Evolutionary conservation across 2,113 vertebrate species (phyloP), one percentile per base, ranked within the genome.

Genomic region (Canis aureus): DNA sequence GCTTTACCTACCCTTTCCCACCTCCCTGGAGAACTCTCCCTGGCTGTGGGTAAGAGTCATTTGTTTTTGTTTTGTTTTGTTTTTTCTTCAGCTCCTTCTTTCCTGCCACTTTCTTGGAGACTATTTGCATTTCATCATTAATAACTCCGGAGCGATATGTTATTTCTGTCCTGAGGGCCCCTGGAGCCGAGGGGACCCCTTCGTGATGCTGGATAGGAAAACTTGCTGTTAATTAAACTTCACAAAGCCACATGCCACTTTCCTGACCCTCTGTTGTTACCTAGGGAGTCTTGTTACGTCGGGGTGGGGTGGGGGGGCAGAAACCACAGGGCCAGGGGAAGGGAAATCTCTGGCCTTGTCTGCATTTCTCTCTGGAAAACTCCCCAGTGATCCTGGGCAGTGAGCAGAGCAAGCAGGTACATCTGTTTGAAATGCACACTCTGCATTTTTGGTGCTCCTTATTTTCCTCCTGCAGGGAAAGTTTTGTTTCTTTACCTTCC

Each of bases 141-240:
- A 71, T 94, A 97, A 96, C 57, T 94, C 66, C 23, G 78, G 71
- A 78, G 29, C 27, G 80, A 4, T 94, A 4, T 49, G 71, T 89
- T 95, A 16, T 59, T 97, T 97, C 91, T 89, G 85, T 87, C 62
- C 93, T 20, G 88, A 43, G 49, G 94, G 78, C 11, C 43, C 55
- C 78, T 49, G 89, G 27, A 89, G 60, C 66, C 5, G 1, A 83
- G 51, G 29, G 60, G 66, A 53, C 62, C 74, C 35, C 67, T 66
- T 97, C 60, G 8, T 17, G 29, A 76, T 43, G 87, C 29, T 25
- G 43, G 86, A 49, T 62, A 76, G 57, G 81, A 94, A 93, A 92
- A 57, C 25, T 93, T 76, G 76, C 89, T 93, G 49, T 96, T 92
- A 88, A 97, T 97, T 97, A 93, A 96, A 86, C 62, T 79, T 67